These are phyloP conservation scores for Regulus satrapa DNA, from an alignment of 2,113 vertebrate species.

Conservation along the genomic window DNA sequence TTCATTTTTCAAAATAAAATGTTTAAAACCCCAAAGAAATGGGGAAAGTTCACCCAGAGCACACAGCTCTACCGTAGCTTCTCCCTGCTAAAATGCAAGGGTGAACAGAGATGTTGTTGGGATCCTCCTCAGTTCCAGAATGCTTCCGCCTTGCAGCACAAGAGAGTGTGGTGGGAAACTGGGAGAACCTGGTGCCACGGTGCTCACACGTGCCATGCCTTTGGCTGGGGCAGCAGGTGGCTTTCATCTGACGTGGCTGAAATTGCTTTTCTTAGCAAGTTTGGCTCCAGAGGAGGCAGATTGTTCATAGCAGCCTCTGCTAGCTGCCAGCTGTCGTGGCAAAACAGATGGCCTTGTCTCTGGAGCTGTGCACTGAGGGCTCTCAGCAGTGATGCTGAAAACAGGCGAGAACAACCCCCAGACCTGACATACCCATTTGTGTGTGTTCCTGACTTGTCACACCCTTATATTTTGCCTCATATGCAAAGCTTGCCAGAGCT, in stretches of 20 bases:
- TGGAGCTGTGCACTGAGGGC: background rate
- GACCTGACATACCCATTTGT: background rate
- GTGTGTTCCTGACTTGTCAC: background rate
- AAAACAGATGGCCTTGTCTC: constrained; percentile 33
- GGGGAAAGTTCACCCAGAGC: background rate
- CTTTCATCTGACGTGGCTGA: background rate
- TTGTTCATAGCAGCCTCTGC: background rate
- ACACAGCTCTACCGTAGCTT: background rate
- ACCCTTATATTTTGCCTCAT: background rate
- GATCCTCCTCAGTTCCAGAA: background rate
- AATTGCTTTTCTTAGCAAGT: background rate
- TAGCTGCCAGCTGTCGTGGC: constrained; percentile 41
- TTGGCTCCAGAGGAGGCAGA: background rate
- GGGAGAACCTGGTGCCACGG: background rate
- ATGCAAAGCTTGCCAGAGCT: background rate
- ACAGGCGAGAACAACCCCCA: background rate
- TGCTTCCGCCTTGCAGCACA: background rate
- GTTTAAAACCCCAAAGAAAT: background rate
- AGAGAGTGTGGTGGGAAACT: background rate
- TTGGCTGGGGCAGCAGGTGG: background rate
- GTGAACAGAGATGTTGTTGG: background rate
- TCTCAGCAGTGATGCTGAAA: background rate
- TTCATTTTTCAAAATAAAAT: background rate
- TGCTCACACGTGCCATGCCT: background rate
- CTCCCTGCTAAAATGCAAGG: background rate